Evolutionary conservation across 2,113 vertebrate species (phyloP).

Genomic region (Galemys pyrenaicus): DNA sequence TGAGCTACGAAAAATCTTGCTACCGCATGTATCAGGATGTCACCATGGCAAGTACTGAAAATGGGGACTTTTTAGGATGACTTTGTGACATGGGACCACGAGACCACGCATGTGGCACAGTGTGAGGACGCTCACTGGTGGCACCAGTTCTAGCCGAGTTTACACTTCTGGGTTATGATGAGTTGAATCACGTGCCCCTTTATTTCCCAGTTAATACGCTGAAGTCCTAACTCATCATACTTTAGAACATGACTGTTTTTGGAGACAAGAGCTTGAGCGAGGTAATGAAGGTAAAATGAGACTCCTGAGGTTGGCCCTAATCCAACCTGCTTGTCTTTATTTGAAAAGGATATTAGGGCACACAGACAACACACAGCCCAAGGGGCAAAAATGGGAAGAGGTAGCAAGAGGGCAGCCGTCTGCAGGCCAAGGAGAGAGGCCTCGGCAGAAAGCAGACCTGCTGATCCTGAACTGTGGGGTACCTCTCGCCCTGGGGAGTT

Average conservation of each 20-base stretch:
- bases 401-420: rapidly evolving
- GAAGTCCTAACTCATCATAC: background rate
- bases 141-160: background rate
- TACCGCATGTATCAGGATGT: background rate
- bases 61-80: background rate
- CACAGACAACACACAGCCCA: background rate
- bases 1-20: background rate
- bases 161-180: background rate
- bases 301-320: background rate
- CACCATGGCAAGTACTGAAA: background rate
- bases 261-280: background rate
- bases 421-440: background rate
- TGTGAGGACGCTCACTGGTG: background rate
- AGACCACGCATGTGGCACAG: background rate
- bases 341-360: background rate
- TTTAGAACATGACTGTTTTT: background rate
- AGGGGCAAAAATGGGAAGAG: rapidly evolving
- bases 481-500: background rate
- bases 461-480: background rate
- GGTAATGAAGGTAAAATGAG: background rate
- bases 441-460: background rate
- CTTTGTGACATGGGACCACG: background rate
- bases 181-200: background rate
- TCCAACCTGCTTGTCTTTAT: background rate
- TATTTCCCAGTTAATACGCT: too few relatives aligned